Evolutionary conservation across 2,113 vertebrate species (phyloP), one percentile per base, ranked within the genome.

Genomic region (Leucopsar rothschildi): DNA sequence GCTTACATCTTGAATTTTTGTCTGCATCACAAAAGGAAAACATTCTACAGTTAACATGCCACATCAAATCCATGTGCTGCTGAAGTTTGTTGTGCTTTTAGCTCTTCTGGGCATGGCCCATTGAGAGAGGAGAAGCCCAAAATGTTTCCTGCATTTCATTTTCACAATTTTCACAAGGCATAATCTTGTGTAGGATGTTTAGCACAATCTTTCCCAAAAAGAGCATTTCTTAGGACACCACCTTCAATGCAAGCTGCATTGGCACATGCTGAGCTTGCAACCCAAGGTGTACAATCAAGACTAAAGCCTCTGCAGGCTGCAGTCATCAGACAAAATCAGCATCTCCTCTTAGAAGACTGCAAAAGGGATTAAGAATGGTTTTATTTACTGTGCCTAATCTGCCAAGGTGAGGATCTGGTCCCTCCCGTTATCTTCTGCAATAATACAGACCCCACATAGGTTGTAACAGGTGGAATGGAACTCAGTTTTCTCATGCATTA

Each of bases 341-440:
- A 70, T 23, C 9, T 44, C 6, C 22, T 73, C n/a, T 60, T 27
- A 4, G 4, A 18, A 45, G 14, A 14, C 29, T 29, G 17, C 24
- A 52, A 12, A 76, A 59, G 7, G 4, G 9, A 37, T 7, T 69
- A 45, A 39, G 9, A 45, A 16, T 27, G 21, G 29, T 88, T 88
- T 44, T n/a, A 28, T 40, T 90, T 8, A n/a, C 22, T 8, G 16
- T 71, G 37, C 25, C 59, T n/a, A 16, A 37, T 29, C 53, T 40
- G 19, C 27, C 33, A 27, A 4, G 23, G 31, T 49, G 19, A 76
- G 40, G 59, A 55, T 59, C 42, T 76, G 66, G n/a, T 79, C 31
- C 24, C 63, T 2, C 0, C 50, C 0, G 27, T 52, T 40, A 3
- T 11, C 63, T 76, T 64, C 22, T 40, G 14, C 29, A 55, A 1